phyloP scores from a whole-genome alignment of 2,888 invertebrate species.

The Euclidia mi region DNA sequence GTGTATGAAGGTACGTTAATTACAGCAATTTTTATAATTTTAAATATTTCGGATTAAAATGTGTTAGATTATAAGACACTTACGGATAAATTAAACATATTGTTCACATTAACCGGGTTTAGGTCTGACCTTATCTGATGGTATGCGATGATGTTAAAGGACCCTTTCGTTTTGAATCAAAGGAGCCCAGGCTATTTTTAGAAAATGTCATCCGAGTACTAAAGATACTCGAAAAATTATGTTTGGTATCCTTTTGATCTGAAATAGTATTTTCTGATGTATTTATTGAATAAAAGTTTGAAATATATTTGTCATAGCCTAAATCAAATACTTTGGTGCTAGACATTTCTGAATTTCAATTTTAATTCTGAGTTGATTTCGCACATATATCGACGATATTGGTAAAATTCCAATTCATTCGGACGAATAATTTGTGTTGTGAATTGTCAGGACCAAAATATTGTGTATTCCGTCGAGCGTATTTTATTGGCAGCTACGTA shows the following conservation, averaged over 20 bases:
- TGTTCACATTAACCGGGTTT: slow-evolving; percentile 1
- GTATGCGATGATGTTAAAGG: slow-evolving; percentile 20
- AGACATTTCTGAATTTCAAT: too few relatives aligned
- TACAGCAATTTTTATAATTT: background rate
- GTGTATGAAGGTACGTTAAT: slow-evolving; percentile 39
- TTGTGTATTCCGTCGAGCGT: slow-evolving; percentile 23
- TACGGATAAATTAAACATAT: slow-evolving; percentile 17
- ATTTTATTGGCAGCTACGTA: slow-evolving; percentile 20
- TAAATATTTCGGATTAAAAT: background rate
- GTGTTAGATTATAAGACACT: slow-evolving; percentile 8
- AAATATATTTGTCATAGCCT: too few relatives aligned
- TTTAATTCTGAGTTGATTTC: too few relatives aligned
- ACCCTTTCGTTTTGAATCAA: slow-evolving; percentile 25
- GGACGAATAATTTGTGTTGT: slow-evolving; percentile 25
- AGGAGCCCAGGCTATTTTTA: slow-evolving; percentile 38
- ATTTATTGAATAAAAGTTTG: background rate
- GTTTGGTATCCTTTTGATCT: slow-evolving; percentile 22
- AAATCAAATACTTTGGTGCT: too few relatives aligned
- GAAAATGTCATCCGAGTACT: slow-evolving; percentile 18
- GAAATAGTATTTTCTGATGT: slow-evolving; percentile 1
- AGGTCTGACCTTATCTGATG: slow-evolving; percentile 25
- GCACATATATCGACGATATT: background rate
- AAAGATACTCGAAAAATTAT: slow-evolving; percentile 13
- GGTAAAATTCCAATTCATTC: slow-evolving; percentile 21
- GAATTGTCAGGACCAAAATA: slow-evolving; percentile 20